These are phyloP conservation scores for Corvus moneduloides DNA, from an alignment of 2,113 vertebrate genomes.

Conservation along the genomic window DNA sequence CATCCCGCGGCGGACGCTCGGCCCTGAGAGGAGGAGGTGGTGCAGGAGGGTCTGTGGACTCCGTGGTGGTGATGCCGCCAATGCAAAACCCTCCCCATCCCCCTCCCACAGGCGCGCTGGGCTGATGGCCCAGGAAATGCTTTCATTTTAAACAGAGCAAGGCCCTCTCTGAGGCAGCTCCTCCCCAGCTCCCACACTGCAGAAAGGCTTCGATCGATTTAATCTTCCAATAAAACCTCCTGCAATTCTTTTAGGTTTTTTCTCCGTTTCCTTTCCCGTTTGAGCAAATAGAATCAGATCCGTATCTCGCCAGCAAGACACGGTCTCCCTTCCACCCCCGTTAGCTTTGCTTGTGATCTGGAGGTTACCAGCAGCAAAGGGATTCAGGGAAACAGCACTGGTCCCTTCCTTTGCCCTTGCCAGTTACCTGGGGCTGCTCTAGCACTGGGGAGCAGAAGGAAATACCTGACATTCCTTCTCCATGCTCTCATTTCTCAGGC, in stretches of 20 bases:
- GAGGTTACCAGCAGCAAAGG: background rate
- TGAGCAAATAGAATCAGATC: background rate
- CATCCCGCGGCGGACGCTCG: rapidly evolving
- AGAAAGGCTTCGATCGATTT: background rate
- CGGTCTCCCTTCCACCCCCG: background rate
- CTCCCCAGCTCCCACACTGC: background rate
- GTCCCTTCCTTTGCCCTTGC: background rate
- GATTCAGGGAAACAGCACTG: rapidly evolving
- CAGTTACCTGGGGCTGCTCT: background rate
- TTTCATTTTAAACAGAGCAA: background rate
- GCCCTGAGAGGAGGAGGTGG: background rate
- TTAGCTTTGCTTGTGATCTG: background rate
- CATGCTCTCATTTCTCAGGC: conserved; percentile 19
- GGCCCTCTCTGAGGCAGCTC: background rate
- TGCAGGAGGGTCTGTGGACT: rapidly evolving
- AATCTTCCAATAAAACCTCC: background rate
- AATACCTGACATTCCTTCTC: conserved; percentile 38
- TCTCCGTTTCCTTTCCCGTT: background rate
- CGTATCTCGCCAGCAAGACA: rapidly evolving
- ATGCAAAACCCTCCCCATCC: background rate
- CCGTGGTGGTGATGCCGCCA: rapidly evolving
- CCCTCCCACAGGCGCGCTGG: rapidly evolving
- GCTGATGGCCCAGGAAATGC: background rate
- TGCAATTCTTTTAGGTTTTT: background rate
- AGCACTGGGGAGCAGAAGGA: background rate